Evolutionary conservation across 2,888 invertebrate genomes (phyloP), one percentile per base, ranked within the genome.

Genomic region (Calameuta filiformis): DNA sequence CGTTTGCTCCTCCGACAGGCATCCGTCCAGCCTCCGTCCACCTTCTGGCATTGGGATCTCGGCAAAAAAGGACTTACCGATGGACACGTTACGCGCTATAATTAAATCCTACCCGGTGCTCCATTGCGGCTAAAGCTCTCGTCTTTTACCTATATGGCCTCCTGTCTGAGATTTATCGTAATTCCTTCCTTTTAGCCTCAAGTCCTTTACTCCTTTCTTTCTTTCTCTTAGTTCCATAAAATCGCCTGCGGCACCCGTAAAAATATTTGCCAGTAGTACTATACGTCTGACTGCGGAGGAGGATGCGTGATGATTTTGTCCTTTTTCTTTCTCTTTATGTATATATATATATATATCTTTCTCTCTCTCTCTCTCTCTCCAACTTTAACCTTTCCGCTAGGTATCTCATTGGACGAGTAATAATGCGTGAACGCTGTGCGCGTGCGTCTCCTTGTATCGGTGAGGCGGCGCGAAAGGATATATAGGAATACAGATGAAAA

Each of bases 101-200:
- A 76, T 81, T 76, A 80, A 80, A 77, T 75, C 78, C 56, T 73
- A 30, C 9, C 73, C 73, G 68, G 73, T 73, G 40, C 56, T 23
- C 9, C 56, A 23, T 56, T 56, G 56, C 56, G 23, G 23, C 56
- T 23, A 9, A 56, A 9, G 9, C 56, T 56, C 56, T 56, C 56
- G 56, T 23, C 23, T 56, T 56, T 56, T 23, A 56, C 56, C 56
- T 56, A 56, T 23, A 56, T 56, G 56, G 23, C 6, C 9, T 56
- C 23, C 23, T 9, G 23, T 23, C 56, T 9, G 23, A 56, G 56
- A 56, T 56, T 23, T 56, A 23, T 56, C 23, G 56, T 56, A 56
- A 56, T 23, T 23, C 56, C 23, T 23, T 23, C 9, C 15, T 23
- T 56, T 56, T 9, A 9, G 2, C 23, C 23, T 23, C 56, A 40